Evolutionary conservation across 2,888 invertebrate species (phyloP), one percentile per base, ranked within the genome.

Genomic region (Heliconius erato): DNA sequence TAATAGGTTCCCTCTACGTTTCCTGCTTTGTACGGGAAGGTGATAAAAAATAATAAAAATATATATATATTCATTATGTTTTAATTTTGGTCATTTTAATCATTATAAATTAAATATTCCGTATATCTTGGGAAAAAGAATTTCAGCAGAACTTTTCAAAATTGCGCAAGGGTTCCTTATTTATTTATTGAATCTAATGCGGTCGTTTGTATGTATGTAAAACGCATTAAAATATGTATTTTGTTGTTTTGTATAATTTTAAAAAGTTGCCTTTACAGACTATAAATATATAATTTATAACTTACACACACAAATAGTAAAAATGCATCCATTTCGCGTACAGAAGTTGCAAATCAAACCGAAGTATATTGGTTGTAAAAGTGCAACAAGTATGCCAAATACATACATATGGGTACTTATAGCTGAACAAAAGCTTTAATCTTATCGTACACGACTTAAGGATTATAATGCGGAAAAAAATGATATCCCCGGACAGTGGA

Each of bases 361-460:
- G 91, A 94, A 93, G 94, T 95, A 95, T 95, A 95, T 95, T 93
- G 95, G 94, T 93, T 94, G 93, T 95, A 95, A 96, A 96, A 95
- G 88, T 93, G 95, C 96, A 95, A 96, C 95, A 95, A 95, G 95
- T 95, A 95, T 92, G 91, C 91, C 92, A 92, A 94, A 92, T 91
- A 92, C 91, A 92, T 90, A 90, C 16, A 67, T 67, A 28, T 67
- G 7, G 28, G 2, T 2, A 28, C 6, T 26, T 91, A 76, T 79
- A n/a, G 71, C 3, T 3, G 44, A 69, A 79, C 59, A 23, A 82
- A 74, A 35, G 49, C 35, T 79, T 32, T 74, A 71, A 59, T 79
- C 79, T 80, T 85, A 71, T 26, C 26, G 40, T 63, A 67, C 28
- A 89, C 89, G 87, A 89, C 88, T 89, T 82, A 85, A 82, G 84